Evolutionary conservation across 2,797 vertebrate species (phyloP), one percentile per base, ranked within the genome.

Genomic region (Taeniopygia guttata): DNA sequence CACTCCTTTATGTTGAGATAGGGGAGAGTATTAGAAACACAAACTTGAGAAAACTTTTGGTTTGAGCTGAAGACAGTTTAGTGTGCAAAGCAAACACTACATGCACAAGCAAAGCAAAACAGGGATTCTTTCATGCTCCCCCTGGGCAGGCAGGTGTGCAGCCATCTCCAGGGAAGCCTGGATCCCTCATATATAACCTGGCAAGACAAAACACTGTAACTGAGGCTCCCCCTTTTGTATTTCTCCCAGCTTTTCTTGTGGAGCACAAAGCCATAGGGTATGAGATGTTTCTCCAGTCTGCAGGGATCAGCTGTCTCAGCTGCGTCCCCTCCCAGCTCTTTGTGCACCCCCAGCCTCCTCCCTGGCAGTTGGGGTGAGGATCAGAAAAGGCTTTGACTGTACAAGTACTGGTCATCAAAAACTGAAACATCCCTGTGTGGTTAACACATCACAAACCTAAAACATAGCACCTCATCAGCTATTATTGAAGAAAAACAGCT

Each of bases 121-220:
- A 48, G 20, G 10, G 19, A 46, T 72, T 40, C 4, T 17, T 59
- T 83, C 13, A 10, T 4, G 2, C 20, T 62, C 43, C 25, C 38
- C 22, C 11, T 11, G 0, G 10, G 1, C 32, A 70, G 29, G 18
- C 18, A 49, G 22, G 27, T 58, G 51, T 26, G 29, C 51, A 51
- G 17, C 30, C 46, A 32, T 8, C 48, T 32, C 69, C 42, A 48
- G 51, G 38, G 48, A 51, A 69, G 13, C 25, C 5, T 11, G 29
- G 38, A 13, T 34, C 16, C 43, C 40, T 30, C n/a, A 34, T 2
- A 0, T 0, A 0, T 8, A 14, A 34, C 27, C 20, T 20, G 21
- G 46, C n/a, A 54, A 73, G 20, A 30, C 22, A 46, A 48, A 72
- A 64, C 2, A 1, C 16, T 16, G 8, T 36, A 6, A 46, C 11